Evolutionary conservation across 92 coral and sea anemone species (phyloP), one percentile per base, ranked within the genome.

Genomic region (Zoanthus sociatus): DNA sequence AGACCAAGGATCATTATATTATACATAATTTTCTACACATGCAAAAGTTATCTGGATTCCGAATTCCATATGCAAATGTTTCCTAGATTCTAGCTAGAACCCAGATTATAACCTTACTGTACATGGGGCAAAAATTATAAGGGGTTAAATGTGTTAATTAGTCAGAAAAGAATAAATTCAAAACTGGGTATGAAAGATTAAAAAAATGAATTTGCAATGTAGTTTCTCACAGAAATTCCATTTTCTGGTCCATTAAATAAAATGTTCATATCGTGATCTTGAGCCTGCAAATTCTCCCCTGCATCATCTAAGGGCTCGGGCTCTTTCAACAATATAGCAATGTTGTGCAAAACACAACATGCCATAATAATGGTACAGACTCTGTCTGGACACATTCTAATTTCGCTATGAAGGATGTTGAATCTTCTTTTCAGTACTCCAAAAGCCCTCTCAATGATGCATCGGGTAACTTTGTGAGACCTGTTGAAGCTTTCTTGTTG

Each of bases 351-450:
- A 58, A 90, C 93, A 73, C 87, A 86, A 72, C 94, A 92, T 71
- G 94, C 92, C 77, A 66, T 92, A 46, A 92, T 67, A 69, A 92
- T 87, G 30, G 94, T 92, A 73, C 94, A 92, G 42, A 89, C 94
- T 86, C 90, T 89, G 15, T 92, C 90, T 66, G 94, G 94, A 45
- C 82, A 18, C 94, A 92, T 92, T 86, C 94, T 69, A 56, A 92
- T 86, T 82, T 92, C 92, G 16, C 88, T 54, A 47, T 89, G 92
- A 31, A 89, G 81, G 69, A 92, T 47, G 82, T 92, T 90, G 63
- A 92, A 92, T 78, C 94, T 92, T 16, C 90, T 18, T 71, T 92
- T 92, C 44, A 92, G 54, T 6, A 89, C 51, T 73, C 58, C 78
- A 73, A 73, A 46, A 32, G 32, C 45, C 45, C 77, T 72, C 54